Percentiles rank a stretch among this genome's conserved stretches.
Conservation (phyloP, 2,113 vertebrate genomes). For the Dicaeum eximium region DNA sequence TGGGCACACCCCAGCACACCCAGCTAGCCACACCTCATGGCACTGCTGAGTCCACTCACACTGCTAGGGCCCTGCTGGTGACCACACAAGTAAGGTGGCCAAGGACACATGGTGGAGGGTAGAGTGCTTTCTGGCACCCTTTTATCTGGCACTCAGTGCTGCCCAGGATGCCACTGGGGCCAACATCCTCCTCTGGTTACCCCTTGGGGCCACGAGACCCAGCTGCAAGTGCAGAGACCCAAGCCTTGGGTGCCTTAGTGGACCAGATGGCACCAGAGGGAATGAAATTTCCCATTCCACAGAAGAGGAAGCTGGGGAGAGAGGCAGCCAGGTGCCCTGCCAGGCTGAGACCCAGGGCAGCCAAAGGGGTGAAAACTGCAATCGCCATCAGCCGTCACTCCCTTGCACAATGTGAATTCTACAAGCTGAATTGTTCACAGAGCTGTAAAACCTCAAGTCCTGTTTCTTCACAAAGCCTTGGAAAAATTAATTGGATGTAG, state of each 20-base stretch:
- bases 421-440: background rate
- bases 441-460: background rate
- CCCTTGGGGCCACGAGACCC: rapidly evolving
- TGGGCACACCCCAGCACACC: background rate
- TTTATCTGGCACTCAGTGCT: background rate
- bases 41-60: rapidly evolving
- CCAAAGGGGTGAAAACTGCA: background rate
- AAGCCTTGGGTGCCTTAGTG: background rate
- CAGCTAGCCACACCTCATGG: background rate
- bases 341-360: background rate
- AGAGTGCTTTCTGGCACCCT: background rate
- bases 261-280: background rate
- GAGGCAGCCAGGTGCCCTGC: rapidly evolving
- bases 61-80: background rate
- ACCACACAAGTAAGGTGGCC: background rate
- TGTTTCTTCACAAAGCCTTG: background rate
- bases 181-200: background rate
- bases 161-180: rapidly evolving
- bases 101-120: background rate
- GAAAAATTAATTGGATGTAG: background rate
- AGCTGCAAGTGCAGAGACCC: no score
- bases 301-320: background rate
- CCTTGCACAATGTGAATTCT: background rate
- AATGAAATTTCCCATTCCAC: background rate
- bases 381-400: background rate